These are phyloP conservation scores for Margarornis squamiger DNA, from an alignment of 2,797 vertebrate species.

Conservation along the genomic window DNA sequence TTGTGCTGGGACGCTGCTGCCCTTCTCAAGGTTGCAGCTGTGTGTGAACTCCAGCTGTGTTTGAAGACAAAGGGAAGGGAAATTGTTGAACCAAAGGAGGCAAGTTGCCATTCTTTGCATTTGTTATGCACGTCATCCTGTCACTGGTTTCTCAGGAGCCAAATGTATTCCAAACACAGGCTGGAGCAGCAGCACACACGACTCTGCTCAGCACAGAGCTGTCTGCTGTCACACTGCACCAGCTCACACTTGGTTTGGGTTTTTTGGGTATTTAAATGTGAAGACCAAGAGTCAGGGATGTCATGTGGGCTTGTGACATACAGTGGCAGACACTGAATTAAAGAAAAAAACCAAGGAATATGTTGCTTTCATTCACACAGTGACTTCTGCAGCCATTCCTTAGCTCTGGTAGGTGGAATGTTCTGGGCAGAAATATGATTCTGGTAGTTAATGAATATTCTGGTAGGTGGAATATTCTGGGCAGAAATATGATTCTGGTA, in stretches of 20 bases:
- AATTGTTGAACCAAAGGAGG: not conserved
- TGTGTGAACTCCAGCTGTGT: not conserved
- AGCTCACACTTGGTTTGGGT: not conserved
- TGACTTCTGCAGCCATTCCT: not conserved
- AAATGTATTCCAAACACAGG: constrained; percentile 29
- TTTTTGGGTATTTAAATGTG: not conserved
- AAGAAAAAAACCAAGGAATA: not conserved
- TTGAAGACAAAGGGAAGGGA: not conserved
- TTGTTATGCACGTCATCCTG: not conserved
- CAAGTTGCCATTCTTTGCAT: not conserved
- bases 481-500: not conserved
- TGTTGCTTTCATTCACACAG: not conserved
- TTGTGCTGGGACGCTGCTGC: not conserved
- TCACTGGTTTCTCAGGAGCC: constrained; percentile 11
- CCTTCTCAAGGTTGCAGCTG: not conserved
- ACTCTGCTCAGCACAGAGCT: not conserved
- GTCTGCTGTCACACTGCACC: not conserved
- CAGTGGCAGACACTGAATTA: not conserved
- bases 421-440: not conserved
- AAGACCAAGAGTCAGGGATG: not conserved
- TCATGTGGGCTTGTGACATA: not conserved
- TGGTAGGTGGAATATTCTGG: not conserved
- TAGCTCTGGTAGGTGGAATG: not conserved
- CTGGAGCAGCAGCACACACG: not conserved
- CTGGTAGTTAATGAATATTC: too few relatives aligned